These are phyloP conservation scores for Pygmarrhopalites habei DNA, from an alignment of 1,140 invertebrate species.

Conservation along the genomic window DNA sequence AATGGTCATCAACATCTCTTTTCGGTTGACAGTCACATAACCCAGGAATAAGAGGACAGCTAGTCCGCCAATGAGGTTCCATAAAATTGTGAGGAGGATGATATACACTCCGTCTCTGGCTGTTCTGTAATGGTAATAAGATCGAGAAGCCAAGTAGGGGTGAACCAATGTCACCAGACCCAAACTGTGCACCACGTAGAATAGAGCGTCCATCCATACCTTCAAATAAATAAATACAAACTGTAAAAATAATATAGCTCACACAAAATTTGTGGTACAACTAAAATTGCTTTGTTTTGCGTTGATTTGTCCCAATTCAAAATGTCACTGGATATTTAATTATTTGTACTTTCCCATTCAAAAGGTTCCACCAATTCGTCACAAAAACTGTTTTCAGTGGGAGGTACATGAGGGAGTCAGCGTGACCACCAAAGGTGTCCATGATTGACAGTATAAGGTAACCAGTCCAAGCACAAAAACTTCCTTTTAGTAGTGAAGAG, in stretches of 20 bases:
- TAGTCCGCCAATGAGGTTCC: slow-evolving; percentile 3
- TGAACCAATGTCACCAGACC: slow-evolving; percentile 6
- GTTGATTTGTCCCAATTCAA: too few relatives aligned
- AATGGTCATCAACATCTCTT: neutral
- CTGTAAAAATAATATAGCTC: too few relatives aligned
- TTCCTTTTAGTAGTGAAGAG: neutral
- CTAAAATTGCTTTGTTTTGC: too few relatives aligned
- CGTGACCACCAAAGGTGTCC: neutral
- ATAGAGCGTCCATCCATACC: slow-evolving; percentile 2
- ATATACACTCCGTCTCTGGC: slow-evolving; percentile 16
- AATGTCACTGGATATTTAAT: too few relatives aligned
- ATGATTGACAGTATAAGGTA: neutral
- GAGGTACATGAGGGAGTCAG: neutral
- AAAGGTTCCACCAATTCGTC: neutral
- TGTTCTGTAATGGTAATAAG: neutral
- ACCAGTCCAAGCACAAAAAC: neutral
- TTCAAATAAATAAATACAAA: too few relatives aligned
- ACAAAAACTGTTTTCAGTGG: neutral
- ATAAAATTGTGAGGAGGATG: slow-evolving; percentile 7
- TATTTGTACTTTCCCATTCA: neutral
- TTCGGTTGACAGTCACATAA: slow-evolving; percentile 12
- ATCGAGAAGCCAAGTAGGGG: slow-evolving; percentile 3
- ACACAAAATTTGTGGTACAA: too few relatives aligned
- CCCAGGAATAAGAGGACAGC: slow-evolving; percentile 16
- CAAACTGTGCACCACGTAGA: neutral